Base-by-base conservation (phyloP, 2,113 vertebrate species). In the Oenanthe melanoleuca region DNA sequence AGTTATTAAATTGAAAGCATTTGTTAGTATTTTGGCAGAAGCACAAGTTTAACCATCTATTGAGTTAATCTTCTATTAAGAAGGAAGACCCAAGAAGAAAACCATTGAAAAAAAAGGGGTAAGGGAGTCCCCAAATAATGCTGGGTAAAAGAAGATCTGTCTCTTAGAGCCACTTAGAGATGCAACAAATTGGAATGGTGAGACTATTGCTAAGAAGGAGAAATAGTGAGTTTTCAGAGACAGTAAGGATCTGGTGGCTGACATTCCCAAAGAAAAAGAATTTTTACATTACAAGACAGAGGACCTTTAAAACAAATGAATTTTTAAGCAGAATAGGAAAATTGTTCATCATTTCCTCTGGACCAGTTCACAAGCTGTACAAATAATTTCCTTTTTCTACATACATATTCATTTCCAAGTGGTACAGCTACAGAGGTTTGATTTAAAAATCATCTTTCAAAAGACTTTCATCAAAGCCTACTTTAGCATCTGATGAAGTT, bases 1-100 rank as follows among this genome's bases (percentile, higher is more conserved):
- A 80, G 49, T 93, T 83, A 93, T 79, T 78, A 86, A 86, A 88
- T 94, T 45, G 19, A 86, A 93, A 90, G 33, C 12, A 49, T 64
- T 50, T 40, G 4, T 91, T 72, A 89, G 28, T 34, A 61, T 82
- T 85, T 75, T 75, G 45, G 91, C 26, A 89, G n/a, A 88, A 64
- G 19, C 19, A 34, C 1, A 1, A 37, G 22, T 52, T 90, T 64
- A 84, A 78, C 10, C 47, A 47, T 73, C 71, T 86, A 20, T 4
- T 82, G 50, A 88, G 21, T 82, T 53, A 55, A 44, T 42, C 25
- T 85, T 70, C 26, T 67, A 2, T 31, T 53, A 38, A 60, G 55
- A 86, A 52, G 14, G 12, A 20, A 60, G 40, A 80, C 6, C 6
- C 19, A 66, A 71, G 25, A 80, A 88, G 13, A 34, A 92, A 86